phyloP scores from a whole-genome alignment of 2,797 vertebrate species.

The Aviceda cuculoides region DNA sequence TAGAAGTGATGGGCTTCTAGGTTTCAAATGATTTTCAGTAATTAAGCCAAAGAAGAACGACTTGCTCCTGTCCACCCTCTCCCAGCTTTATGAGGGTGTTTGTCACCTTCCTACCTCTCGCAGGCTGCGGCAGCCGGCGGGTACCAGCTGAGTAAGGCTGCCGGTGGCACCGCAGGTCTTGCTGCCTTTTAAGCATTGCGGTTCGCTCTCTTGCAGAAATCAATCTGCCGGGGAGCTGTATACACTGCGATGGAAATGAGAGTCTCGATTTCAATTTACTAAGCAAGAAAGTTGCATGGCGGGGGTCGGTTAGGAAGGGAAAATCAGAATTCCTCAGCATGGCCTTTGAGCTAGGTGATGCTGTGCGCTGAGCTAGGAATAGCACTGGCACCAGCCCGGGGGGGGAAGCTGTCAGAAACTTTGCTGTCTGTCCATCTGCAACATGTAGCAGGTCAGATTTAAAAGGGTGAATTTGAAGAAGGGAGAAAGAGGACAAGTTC shows the following conservation, averaged over 20 bases:
- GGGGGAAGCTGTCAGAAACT: background rate
- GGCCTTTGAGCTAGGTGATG: background rate
- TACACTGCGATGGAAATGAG: background rate
- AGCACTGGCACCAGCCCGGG: background rate
- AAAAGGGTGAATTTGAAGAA: constrained; percentile 20
- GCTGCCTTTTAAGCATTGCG: background rate
- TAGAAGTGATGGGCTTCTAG: background rate
- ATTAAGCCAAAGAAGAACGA: background rate
- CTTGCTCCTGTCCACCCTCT: background rate
- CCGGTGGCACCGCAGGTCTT: background rate
- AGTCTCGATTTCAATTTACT: constrained; percentile 21
- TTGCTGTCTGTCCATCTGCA: background rate
- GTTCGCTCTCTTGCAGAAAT: background rate
- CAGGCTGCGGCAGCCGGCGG: background rate
- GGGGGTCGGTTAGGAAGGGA: background rate
- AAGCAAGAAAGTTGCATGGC: constrained; percentile 5
- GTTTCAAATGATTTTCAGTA: constrained; percentile 12
- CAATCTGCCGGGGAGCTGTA: background rate
- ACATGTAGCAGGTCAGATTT: background rate
- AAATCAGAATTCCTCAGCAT: constrained; percentile 10
- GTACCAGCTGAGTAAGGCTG: background rate
- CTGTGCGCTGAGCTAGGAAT: background rate
- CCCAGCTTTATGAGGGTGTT: background rate
- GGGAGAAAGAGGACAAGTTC: constrained; percentile 5
- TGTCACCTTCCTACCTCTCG: background rate